phyloP scores from a whole-genome alignment of 1,140 invertebrate genomes.

The Tyrophagus putrescentiae region DNA sequence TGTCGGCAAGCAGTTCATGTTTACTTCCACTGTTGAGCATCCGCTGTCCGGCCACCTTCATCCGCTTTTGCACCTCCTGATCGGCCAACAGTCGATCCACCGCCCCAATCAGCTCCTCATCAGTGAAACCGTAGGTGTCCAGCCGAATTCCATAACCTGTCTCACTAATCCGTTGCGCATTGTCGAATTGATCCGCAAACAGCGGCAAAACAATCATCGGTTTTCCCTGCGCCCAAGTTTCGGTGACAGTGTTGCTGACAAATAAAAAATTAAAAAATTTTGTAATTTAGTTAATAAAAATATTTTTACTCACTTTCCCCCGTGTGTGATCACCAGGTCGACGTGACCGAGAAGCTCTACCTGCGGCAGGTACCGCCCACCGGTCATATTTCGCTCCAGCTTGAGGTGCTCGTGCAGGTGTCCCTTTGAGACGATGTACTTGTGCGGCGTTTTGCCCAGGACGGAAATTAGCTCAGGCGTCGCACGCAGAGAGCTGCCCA shows the following conservation, averaged over 20 bases:
- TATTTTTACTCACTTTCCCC: constrained; percentile 23
- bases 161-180: constrained; percentile 11
- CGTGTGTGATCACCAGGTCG: no score
- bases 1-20: no score
- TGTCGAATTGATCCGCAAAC: constrained; percentile 15
- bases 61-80: constrained; percentile 5
- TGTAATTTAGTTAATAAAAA: constrained; percentile 31
- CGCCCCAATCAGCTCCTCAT: constrained; percentile 16
- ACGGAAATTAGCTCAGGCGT: no score
- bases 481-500: no score
- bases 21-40: no score
- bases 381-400: constrained; percentile 8
- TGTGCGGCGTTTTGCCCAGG: no score
- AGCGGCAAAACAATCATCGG: constrained; percentile 20
- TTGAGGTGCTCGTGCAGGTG: not conserved
- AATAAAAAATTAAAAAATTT: no score
- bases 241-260: not conserved
- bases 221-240: constrained; percentile 17
- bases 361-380: constrained; percentile 1
- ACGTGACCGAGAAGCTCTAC: not conserved
- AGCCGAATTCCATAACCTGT: constrained; percentile 14
- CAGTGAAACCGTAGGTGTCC: constrained; percentile 18
- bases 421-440: not conserved
- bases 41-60: not conserved
- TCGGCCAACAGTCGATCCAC: constrained; percentile 8